phyloP scores from a whole-genome alignment of 1,140 invertebrate species.

The Drosophila nigromelanica region DNA sequence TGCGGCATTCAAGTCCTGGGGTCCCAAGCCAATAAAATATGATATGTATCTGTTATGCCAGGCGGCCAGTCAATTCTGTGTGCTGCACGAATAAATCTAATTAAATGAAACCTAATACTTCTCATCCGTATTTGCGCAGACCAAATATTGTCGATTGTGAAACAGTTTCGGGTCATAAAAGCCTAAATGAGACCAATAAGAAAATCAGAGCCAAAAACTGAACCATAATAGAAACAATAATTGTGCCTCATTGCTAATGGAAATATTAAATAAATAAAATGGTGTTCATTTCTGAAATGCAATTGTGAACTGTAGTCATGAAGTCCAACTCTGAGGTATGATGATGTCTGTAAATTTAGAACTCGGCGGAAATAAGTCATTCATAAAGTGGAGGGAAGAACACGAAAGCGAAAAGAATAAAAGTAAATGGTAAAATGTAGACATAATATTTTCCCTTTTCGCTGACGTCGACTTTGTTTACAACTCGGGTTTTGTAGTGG shows the following conservation, averaged over 20 bases:
- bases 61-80: conserved; percentile 34
- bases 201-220: not conserved
- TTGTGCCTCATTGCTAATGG: not conserved
- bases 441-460: conserved; percentile 47
- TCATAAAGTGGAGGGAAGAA: conserved; percentile 28
- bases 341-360: not conserved
- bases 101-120: conserved; percentile 65
- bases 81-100: conserved; percentile 54
- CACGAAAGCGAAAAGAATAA: conserved; percentile 25
- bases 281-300: not conserved
- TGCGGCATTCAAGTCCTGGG: conserved; percentile 27
- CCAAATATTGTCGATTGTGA: conserved; percentile 30
- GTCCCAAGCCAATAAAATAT: conserved; percentile 49
- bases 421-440: conserved; percentile 40
- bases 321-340: not conserved
- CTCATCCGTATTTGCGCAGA: conserved; percentile 10
- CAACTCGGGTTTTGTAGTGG: conserved; percentile 31
- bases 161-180: conserved; percentile 12
- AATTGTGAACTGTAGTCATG: not conserved
- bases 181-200: not conserved
- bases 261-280: not conserved
- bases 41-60: conserved; percentile 52
- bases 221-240: not conserved
- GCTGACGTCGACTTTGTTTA: conserved; percentile 33
- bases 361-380: conserved; percentile 37